A percentile compares a stretch with the other conserved stretches of the same genome.
phyloP scores from a whole-genome alignment of 2,113 vertebrate species.

The Oryzias melastigma region DNA sequence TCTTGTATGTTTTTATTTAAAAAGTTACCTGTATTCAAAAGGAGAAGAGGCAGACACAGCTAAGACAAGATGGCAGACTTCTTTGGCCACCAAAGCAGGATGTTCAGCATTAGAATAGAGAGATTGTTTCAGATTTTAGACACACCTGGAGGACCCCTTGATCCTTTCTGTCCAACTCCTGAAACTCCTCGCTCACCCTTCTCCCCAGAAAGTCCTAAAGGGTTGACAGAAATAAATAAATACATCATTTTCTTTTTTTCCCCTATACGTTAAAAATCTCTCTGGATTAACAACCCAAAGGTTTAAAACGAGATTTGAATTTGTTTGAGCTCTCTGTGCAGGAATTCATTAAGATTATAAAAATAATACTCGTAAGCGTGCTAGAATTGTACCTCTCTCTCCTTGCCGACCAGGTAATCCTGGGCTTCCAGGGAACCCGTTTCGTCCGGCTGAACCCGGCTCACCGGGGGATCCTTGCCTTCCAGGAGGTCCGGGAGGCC shows the following conservation, averaged over 20 bases:
- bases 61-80: too few species aligned
- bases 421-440: constrained; percentile 89
- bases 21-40: too few species aligned
- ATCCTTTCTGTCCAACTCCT: constrained; percentile 85
- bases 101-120: not conserved
- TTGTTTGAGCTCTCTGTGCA: too few species aligned
- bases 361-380: too few species aligned
- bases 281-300: too few species aligned
- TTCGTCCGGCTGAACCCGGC: constrained; percentile 84
- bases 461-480: constrained; percentile 86
- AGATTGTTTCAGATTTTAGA: not conserved
- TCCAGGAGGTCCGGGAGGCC: constrained; percentile 84
- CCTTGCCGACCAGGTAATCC: constrained; percentile 87
- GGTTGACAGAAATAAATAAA: not conserved
- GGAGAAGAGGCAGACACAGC: too few species aligned
- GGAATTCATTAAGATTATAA: too few species aligned
- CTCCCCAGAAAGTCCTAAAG: constrained; percentile 86
- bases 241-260: not conserved
- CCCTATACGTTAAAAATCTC: too few species aligned
- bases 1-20: too few species aligned
- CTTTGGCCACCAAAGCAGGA: too few species aligned
- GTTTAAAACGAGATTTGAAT: too few species aligned
- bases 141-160: constrained; percentile 86
- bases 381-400: constrained; percentile 82
- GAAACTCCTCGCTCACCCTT: constrained; percentile 87